phyloP scores from a whole-genome alignment of 2,113 vertebrate genomes.

The Abramis brama region DNA sequence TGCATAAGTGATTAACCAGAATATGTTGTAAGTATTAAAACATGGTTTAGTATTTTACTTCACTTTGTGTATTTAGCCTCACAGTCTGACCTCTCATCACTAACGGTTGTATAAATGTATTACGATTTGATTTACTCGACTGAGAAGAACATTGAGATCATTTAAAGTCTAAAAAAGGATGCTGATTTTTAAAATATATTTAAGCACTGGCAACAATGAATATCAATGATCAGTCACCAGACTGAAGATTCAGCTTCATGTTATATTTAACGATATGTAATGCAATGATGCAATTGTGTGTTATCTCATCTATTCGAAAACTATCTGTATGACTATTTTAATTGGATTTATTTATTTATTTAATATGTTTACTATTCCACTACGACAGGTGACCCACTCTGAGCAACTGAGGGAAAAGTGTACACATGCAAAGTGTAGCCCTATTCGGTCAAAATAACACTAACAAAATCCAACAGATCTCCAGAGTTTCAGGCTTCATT shows the following conservation, averaged over 20 bases:
- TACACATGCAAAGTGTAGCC: no score
- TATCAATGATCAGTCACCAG: not conserved
- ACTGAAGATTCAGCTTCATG: not conserved
- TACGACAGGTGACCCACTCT: not conserved
- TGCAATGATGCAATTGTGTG: not conserved
- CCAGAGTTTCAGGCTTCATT: constrained; percentile 1
- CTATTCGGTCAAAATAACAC: not conserved
- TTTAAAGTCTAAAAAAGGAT: not conserved
- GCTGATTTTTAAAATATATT: not conserved
- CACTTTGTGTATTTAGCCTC: no score
- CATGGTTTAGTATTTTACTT: not conserved
- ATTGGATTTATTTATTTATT: not conserved
- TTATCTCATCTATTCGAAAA: not conserved
- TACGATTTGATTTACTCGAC: not conserved
- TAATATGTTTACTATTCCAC: not conserved
- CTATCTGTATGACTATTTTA: not conserved
- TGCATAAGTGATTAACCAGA: not conserved
- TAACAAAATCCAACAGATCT: not conserved
- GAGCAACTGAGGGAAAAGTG: not conserved
- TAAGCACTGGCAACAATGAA: not conserved
- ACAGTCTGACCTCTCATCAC: not conserved
- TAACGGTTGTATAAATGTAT: not conserved
- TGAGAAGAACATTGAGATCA: not conserved
- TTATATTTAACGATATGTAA: not conserved
- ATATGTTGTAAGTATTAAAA: not conserved